phyloP scores from a whole-genome alignment of 2,888 invertebrate species.

The Auanema sp. region DNA sequence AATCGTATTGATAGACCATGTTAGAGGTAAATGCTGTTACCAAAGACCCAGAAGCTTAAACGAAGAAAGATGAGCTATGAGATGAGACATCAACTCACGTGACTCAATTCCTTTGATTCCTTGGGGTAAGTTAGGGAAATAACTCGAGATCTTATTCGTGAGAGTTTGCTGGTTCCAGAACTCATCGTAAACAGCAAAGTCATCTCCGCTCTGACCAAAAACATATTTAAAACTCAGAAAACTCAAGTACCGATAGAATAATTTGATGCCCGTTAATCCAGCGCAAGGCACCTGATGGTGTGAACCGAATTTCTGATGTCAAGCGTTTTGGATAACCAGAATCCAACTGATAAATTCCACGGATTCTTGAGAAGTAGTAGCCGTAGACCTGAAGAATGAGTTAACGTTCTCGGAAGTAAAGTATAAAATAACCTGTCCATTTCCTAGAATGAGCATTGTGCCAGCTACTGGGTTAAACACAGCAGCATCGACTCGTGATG shows the following conservation, averaged over 20 bases:
- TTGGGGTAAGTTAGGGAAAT: constrained; percentile 55
- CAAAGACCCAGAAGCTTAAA: constrained; percentile 19
- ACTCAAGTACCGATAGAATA: constrained; percentile 40
- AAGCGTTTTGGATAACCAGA: constrained; percentile 54
- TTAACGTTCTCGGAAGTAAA: background rate
- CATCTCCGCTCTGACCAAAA: constrained; percentile 41
- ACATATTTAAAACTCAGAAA: background rate
- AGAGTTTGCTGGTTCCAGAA: constrained; percentile 60
- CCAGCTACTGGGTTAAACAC: constrained; percentile 45
- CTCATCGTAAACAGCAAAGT: constrained; percentile 59
- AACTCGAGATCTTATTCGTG: constrained; percentile 44
- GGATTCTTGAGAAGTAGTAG: constrained; percentile 47
- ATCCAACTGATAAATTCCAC: constrained; percentile 46
- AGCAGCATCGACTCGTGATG: constrained; percentile 37
- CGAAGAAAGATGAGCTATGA: background rate
- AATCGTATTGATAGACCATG: constrained; percentile 17
- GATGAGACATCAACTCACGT: constrained; percentile 19
- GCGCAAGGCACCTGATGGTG: constrained; percentile 50
- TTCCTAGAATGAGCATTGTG: constrained; percentile 49
- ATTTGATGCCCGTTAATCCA: constrained; percentile 61
- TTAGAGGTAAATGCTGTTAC: constrained; percentile 17
- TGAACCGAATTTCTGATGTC: constrained; percentile 46
- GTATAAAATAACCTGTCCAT: constrained; percentile 37
- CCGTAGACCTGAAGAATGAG: constrained; percentile 50
- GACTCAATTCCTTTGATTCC: constrained; percentile 48